Evolutionary conservation across 2,113 vertebrate species (phyloP), one percentile per base, ranked within the genome.

Genomic region (Hemibagrus wyckioides): DNA sequence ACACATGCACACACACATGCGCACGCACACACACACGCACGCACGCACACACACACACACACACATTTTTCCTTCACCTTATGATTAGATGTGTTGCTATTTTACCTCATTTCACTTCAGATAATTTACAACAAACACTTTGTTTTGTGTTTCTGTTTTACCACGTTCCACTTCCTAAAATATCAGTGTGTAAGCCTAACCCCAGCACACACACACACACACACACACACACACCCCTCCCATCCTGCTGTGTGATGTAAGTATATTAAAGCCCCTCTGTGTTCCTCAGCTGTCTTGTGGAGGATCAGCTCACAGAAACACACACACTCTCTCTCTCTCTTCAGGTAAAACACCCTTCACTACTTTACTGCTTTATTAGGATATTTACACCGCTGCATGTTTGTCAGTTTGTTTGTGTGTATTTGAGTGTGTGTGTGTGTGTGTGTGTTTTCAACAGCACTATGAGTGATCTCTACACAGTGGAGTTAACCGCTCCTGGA

Each of bases 401-500:
- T 65, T 84, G 28, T 67, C 59, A 88, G 52, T 80, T 80, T 87
- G 48, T 85, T 2, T 91, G 89, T 88, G 87, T 86, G 77, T 44
- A 9, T 36, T 63, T 88, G 36, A 63, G 39, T 86, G 83, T 89
- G 65, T 88, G 13, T 82, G 73, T 80, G 69, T 90, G 86, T 88
- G 84, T 86, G 82, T 77, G 28, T 44, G 36, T 57, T 44, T 82
- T 73, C 65, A 85, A 28, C 76, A 92, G 67, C 94, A 91, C 82
- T 91, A 99, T 99, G 98, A 98, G 95, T 95, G 96, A 95, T 94
- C 97, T 96, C 95, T 99, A 98, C 96, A 98, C 89, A 1, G 96
- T 97, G 90, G 96, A 96, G 57, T 93, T 99, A 92, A 92, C 90
- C 14, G 97, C 97, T 93, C 97, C 98, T 0, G 97, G 97, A 92